Evolutionary conservation across 2,113 vertebrate species (phyloP).

Genomic region (Anarrhichthys ocellatus): DNA sequence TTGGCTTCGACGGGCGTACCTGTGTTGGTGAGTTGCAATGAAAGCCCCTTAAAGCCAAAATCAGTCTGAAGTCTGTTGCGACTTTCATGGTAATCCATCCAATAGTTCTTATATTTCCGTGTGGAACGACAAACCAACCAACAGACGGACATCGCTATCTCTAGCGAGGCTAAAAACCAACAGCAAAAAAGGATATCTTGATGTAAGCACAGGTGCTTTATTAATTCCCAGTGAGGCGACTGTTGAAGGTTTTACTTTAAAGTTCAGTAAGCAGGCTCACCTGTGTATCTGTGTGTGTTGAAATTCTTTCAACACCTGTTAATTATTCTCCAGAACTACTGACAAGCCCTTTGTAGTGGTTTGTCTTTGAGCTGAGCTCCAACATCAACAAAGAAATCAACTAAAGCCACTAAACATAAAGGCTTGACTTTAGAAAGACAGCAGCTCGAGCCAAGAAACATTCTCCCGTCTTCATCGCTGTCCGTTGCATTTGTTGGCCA

Average conservation of each 20-base stretch:
- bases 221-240: background rate
- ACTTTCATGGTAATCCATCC: background rate
- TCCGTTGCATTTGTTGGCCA: background rate
- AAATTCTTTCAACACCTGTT: constrained; percentile 2
- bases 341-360: background rate
- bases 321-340: background rate
- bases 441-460: background rate
- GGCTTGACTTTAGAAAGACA: background rate
- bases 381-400: background rate
- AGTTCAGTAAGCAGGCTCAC: background rate
- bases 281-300: constrained; percentile 1
- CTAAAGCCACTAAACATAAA: constrained; percentile 16
- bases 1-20: constrained; percentile 78
- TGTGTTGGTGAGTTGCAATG: constrained; percentile 85
- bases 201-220: background rate
- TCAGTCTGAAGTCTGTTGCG: background rate
- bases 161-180: background rate
- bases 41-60: background rate
- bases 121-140: background rate
- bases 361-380: background rate
- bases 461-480: background rate
- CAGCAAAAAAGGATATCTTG: background rate
- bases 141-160: background rate
- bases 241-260: background rate
- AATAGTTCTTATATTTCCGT: background rate